phyloP scores from a whole-genome alignment of 1,140 invertebrate species.

The Oncopodura yosiiana region DNA sequence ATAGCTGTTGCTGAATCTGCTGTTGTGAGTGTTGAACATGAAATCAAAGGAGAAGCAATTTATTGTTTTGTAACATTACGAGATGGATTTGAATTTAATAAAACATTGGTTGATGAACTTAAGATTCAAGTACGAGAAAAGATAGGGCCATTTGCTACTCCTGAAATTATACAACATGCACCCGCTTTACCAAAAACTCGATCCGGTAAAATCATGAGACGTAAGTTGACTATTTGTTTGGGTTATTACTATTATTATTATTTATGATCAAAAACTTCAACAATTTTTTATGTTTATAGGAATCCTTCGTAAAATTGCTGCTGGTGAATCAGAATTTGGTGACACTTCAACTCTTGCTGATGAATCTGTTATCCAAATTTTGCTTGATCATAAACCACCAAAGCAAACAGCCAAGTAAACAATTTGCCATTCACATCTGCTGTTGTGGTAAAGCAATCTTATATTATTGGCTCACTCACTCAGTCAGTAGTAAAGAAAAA shows the following conservation, averaged over 20 bases:
- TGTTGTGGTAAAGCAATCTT: no score
- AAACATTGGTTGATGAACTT: slow-evolving; percentile 60
- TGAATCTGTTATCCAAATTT: slow-evolving; percentile 65
- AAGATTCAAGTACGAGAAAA: slow-evolving; percentile 75
- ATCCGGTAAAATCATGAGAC: slow-evolving; percentile 95
- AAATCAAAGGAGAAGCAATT: slow-evolving; percentile 88
- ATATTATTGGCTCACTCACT: no score
- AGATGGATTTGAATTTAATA: slow-evolving; percentile 58
- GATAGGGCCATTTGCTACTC: slow-evolving; percentile 93
- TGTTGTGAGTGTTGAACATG: slow-evolving; percentile 85
- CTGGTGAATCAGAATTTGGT: slow-evolving; percentile 71
- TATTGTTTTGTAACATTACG: slow-evolving; percentile 92
- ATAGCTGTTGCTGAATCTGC: slow-evolving; percentile 78
- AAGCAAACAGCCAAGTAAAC: no score
- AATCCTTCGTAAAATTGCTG: slow-evolving; percentile 83
- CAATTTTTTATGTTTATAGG: no score
- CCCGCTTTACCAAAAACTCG: slow-evolving; percentile 90
- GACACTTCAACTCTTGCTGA: slow-evolving; percentile 56
- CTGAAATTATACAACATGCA: slow-evolving; percentile 86
- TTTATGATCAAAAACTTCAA: no score
- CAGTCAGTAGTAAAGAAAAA: no score
- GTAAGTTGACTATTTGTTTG: no score
- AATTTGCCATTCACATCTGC: no score
- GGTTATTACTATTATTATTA: no score
- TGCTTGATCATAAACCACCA: slow-evolving; percentile 62